These are phyloP conservation scores for Agrotis clavis DNA, from an alignment of 2,888 invertebrate species.

Conservation along the genomic window DNA sequence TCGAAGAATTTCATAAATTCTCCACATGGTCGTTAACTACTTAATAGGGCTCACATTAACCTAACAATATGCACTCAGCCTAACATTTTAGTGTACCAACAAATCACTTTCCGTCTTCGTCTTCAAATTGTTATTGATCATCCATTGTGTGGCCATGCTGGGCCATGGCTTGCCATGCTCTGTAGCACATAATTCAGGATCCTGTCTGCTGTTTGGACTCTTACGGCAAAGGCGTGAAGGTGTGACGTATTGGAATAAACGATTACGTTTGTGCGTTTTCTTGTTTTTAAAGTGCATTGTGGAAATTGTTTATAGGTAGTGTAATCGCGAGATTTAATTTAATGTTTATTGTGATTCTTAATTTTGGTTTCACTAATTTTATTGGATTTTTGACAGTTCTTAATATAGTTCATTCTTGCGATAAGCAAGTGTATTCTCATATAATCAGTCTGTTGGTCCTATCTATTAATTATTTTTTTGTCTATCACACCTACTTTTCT, in stretches of 20 bases:
- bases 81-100: conserved; percentile 67
- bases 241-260: conserved; percentile 70
- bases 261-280: conserved; percentile 63
- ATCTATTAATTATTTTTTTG: not conserved
- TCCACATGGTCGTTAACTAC: not conserved
- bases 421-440: not conserved
- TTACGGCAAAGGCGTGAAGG: conserved; percentile 70
- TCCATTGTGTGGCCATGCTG: conserved; percentile 77
- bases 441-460: not conserved
- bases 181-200: conserved; percentile 83
- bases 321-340: conserved; percentile 14
- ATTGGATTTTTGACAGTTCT: not conserved
- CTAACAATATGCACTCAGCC: conserved; percentile 40
- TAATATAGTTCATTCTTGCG: not conserved
- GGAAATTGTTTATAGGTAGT: conserved; percentile 48
- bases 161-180: conserved; percentile 55
- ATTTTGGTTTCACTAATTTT: not conserved
- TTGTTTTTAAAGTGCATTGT: conserved; percentile 53
- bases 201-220: conserved; percentile 83
- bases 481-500: too few species aligned
- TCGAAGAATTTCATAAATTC: not conserved
- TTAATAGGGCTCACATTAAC: not conserved
- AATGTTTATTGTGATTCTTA: conserved; percentile 14
- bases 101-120: conserved; percentile 79
- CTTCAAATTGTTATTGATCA: conserved; percentile 89